These are phyloP conservation scores for Isoperla grammatica DNA, from an alignment of 2,888 invertebrate species.

Conservation along the genomic window DNA sequence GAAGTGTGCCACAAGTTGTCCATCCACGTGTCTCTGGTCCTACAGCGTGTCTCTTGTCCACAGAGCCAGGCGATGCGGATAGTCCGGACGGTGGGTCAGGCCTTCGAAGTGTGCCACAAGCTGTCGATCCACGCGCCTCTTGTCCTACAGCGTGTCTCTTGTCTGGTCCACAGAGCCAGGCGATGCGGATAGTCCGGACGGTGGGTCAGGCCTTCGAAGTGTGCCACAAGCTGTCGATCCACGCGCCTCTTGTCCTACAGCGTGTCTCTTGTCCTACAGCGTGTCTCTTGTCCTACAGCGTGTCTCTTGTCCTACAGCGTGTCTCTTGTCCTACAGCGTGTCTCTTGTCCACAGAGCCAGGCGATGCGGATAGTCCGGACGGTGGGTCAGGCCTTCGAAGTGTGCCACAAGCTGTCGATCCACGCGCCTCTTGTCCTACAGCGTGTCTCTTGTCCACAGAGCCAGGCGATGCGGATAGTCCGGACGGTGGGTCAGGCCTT, in stretches of 20 bases:
- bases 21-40: conserved; percentile 46
- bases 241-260: conserved; percentile 41
- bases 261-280: too few relatives aligned
- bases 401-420: conserved; percentile 91
- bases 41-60: too few relatives aligned
- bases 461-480: conserved; percentile 97
- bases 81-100: conserved; percentile 97
- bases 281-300: too few relatives aligned
- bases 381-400: conserved; percentile 98
- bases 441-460: conserved; percentile 52
- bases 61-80: conserved; percentile 99
- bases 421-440: conserved; percentile 42
- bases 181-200: conserved; percentile 96
- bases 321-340: too few relatives aligned
- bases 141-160: too few relatives aligned
- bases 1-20: conserved; percentile 98
- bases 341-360: conserved; percentile 67
- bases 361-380: conserved; percentile 98
- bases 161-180: conserved; percentile 85
- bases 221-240: conserved; percentile 89
- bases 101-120: conserved; percentile 99
- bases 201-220: conserved; percentile 99
- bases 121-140: conserved; percentile 58
- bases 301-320: too few relatives aligned
- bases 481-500: conserved; percentile 98